phyloP scores from a whole-genome alignment of 2,797 vertebrate genomes.

The Chrosomus eos region DNA sequence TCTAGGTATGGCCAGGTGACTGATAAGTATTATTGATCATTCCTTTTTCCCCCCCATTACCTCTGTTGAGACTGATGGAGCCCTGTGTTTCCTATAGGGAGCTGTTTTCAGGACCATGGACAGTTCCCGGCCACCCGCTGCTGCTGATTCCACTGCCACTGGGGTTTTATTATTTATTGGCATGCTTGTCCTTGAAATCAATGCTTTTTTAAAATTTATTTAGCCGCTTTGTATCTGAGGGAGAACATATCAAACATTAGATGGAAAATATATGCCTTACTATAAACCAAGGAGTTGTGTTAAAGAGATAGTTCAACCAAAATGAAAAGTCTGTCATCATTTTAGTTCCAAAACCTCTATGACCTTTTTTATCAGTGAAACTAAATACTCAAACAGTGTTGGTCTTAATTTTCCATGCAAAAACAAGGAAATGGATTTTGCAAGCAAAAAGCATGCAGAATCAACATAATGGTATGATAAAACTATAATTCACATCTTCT shows the following conservation, averaged over 20 bases:
- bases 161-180: slow-evolving; percentile 71
- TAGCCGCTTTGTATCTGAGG: slow-evolving; percentile 66
- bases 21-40: slow-evolving; percentile 40
- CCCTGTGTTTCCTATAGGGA: slow-evolving; percentile 45
- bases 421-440: not conserved
- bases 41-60: slow-evolving; percentile 9
- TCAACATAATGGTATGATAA: not conserved
- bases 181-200: slow-evolving; percentile 75
- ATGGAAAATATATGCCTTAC: not conserved
- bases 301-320: not conserved
- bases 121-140: slow-evolving; percentile 25
- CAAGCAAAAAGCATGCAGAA: not conserved
- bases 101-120: slow-evolving; percentile 43
- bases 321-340: too few species aligned
- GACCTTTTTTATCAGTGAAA: not conserved
- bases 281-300: not conserved
- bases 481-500: not conserved
- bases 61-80: slow-evolving; percentile 48
- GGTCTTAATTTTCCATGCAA: not conserved
- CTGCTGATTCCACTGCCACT: slow-evolving; percentile 7
- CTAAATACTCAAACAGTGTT: not conserved
- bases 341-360: not conserved
- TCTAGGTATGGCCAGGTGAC: slow-evolving; percentile 22
- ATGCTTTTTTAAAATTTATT: slow-evolving; percentile 76
- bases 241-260: slow-evolving; percentile 61